Conservation (phyloP, 2,113 vertebrate genomes). For the Plestiodon gilberti region DNA sequence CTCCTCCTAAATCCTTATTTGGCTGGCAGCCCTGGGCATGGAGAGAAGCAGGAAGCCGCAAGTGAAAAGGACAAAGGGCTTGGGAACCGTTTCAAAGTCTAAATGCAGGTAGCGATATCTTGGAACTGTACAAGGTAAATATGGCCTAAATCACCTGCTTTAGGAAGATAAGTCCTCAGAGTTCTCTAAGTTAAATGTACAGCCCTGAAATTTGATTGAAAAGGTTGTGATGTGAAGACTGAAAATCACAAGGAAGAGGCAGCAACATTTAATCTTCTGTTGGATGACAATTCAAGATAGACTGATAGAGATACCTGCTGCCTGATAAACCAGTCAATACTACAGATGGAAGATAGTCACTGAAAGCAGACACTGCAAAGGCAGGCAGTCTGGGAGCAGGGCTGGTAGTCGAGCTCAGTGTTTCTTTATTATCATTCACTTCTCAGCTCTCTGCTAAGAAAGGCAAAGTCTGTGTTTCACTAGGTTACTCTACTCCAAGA, state of each 20-base stretch:
- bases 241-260: conserved; percentile 73
- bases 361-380: conserved; percentile 37
- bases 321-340: conserved; percentile 75
- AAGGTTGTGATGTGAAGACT: conserved; percentile 72
- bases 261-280: conserved; percentile 72
- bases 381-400: background rate
- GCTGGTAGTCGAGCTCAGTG: rapidly evolving
- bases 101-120: conserved; percentile 56
- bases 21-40: background rate
- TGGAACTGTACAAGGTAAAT: conserved; percentile 60
- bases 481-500: background rate
- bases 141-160: conserved; percentile 71
- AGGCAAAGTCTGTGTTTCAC: background rate
- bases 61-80: background rate
- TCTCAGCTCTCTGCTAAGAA: conserved; percentile 16
- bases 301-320: conserved; percentile 70
- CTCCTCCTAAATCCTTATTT: background rate
- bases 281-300: conserved; percentile 76
- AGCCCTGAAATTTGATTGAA: conserved; percentile 75
- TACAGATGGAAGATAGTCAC: conserved; percentile 66
- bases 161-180: conserved; percentile 67
- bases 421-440: conserved; percentile 25
- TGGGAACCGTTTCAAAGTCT: conserved; percentile 60
- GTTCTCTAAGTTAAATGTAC: conserved; percentile 71
- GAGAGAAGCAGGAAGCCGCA: background rate